Conservation (phyloP, 92 coral and sea anemone genomes). For the Parazoanthus darwini region DNA sequence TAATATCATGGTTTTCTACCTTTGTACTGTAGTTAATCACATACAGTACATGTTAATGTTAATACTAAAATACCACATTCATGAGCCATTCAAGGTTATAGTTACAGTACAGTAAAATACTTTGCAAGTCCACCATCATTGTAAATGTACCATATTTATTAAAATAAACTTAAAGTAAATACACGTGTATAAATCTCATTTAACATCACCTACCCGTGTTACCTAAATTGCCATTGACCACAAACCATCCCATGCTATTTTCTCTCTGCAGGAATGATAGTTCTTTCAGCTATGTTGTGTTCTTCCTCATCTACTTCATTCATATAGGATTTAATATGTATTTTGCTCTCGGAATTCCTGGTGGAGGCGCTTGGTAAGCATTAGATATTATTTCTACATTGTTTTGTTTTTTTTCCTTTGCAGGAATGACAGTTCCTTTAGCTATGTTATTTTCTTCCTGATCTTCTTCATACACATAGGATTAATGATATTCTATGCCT, state of each 20-base stretch:
- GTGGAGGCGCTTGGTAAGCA: slow-evolving; percentile 46
- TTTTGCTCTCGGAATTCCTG: slow-evolving; percentile 26
- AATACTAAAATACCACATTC: no score
- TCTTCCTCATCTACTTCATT: slow-evolving; percentile 45
- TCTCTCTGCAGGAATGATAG: slow-evolving; percentile 49
- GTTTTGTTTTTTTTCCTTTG: slow-evolving; percentile 47
- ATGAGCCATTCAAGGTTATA: no score
- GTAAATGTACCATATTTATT: no score
- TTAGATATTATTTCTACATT: not conserved
- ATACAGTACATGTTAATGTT: no score
- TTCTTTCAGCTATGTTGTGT: slow-evolving; percentile 47
- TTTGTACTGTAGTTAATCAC: no score
- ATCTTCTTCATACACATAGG: slow-evolving; percentile 90
- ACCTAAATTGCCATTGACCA: not conserved
- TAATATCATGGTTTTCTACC: no score
- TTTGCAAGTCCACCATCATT: no score
- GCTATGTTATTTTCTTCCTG: slow-evolving; percentile 91
- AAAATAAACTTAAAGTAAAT: no score
- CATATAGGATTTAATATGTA: slow-evolving; percentile 46
- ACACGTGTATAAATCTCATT: no score
- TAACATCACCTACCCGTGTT: no score
- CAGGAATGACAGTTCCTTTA: slow-evolving; percentile 99
- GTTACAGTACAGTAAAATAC: no score
- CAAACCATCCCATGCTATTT: slow-evolving; percentile 6
- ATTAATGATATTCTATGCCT: slow-evolving; percentile 63